A percentile compares a stretch with the other conserved stretches of the same genome.
Conservation (phyloP, 53 echinoderm and acorn worm species). For the Antedon mediterranea region DNA sequence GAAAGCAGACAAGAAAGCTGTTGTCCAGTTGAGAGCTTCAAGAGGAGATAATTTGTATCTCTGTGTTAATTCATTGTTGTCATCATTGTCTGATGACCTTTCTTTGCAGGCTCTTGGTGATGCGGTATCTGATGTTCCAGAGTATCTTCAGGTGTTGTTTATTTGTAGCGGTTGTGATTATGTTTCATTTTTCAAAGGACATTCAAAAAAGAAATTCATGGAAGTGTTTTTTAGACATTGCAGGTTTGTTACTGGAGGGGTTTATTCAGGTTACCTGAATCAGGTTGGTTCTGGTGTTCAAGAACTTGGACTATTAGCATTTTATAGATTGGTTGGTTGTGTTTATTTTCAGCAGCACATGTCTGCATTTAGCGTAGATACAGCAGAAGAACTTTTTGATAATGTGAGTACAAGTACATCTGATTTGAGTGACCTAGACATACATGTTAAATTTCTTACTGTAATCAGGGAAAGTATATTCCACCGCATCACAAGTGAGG, state of each 20-base stretch:
- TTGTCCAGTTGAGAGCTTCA: constrained; percentile 24
- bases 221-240: constrained; percentile 10
- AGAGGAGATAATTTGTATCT: constrained; percentile 11
- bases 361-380: constrained; percentile 11
- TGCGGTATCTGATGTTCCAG: not conserved
- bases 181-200: constrained; percentile 21
- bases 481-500: constrained; percentile 22
- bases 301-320: constrained; percentile 14
- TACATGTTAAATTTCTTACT: constrained; percentile 11
- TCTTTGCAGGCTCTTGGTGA: not conserved
- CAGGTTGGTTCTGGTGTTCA: not conserved
- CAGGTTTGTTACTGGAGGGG: constrained; percentile 21
- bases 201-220: constrained; percentile 10
- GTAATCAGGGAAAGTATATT: constrained; percentile 18
- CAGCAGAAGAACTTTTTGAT: constrained; percentile 16
- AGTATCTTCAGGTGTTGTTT: constrained; percentile 9
- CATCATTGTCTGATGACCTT: constrained; percentile 6
- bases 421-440: constrained; percentile 3
- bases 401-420: not conserved
- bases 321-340: constrained; percentile 27
- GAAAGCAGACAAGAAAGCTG: not conserved
- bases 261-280: not conserved
- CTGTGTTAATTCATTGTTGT: not conserved
- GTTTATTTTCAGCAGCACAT: constrained; percentile 16
- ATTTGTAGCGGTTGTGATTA: constrained; percentile 34